Conservation (phyloP, 2,113 vertebrate genomes). For the Callocephalon fimbriatum region DNA sequence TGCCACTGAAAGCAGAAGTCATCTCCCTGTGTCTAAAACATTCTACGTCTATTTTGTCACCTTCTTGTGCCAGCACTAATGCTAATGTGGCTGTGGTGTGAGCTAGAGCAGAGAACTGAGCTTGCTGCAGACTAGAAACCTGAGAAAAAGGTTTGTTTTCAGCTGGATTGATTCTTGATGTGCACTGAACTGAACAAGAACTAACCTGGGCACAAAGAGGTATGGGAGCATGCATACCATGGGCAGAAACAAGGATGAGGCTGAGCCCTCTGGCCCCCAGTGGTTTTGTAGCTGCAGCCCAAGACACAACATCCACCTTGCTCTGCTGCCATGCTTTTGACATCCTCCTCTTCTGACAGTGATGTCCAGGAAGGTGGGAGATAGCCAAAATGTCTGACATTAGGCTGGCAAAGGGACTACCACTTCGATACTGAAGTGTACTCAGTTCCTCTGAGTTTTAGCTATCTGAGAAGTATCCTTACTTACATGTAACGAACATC, state of each 20-base stretch:
- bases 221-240: background rate
- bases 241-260: background rate
- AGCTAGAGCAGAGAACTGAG: background rate
- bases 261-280: background rate
- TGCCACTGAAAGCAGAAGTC: background rate
- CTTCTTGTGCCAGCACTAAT: background rate
- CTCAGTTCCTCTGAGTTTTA: background rate
- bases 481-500: background rate
- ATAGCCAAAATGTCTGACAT: background rate
- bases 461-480: background rate
- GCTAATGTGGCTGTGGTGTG: background rate
- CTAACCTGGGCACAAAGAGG: background rate
- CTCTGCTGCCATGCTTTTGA: background rate
- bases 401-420: background rate
- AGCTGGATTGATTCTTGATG: background rate
- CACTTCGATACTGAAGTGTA: background rate
- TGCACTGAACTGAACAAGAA: background rate
- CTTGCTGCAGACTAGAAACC: background rate
- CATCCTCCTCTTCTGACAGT: background rate
- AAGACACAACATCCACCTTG: background rate
- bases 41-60: background rate
- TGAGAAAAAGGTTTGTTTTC: background rate
- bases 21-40: background rate
- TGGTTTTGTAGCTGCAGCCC: background rate
- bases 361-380: rapidly evolving